Percentiles rank a stretch among this genome's conserved stretches.
These are phyloP conservation scores for Harpagoxenus sublaevis DNA, from an alignment of 2,888 invertebrate genomes.

Conservation along the genomic window DNA sequence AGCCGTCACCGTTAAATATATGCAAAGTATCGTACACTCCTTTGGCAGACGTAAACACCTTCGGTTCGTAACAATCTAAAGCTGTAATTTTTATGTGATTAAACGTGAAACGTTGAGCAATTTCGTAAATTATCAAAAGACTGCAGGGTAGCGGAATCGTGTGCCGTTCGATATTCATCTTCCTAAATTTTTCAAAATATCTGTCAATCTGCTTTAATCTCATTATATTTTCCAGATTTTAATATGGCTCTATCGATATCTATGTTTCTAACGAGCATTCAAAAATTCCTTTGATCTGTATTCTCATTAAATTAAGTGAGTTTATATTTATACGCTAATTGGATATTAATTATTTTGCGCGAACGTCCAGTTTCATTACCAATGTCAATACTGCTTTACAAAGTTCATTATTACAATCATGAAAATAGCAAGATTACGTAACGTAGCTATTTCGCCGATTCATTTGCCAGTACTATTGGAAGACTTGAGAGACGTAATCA, in stretches of 20 bases:
- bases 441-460: slow-evolving; percentile 8
- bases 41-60: slow-evolving; percentile 8
- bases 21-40: slow-evolving; percentile 23
- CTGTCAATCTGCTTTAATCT: too few relatives aligned
- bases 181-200: background rate
- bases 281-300: background rate
- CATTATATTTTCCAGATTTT: background rate
- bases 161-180: background rate
- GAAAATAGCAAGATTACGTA: slow-evolving; percentile 38
- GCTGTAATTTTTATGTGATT: background rate
- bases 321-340: slow-evolving; percentile 1
- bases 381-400: slow-evolving; percentile 8
- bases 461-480: slow-evolving; percentile 25
- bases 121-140: background rate
- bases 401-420: background rate
- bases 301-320: background rate
- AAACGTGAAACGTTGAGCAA: background rate
- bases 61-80: background rate
- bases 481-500: slow-evolving; percentile 34
- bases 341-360: background rate
- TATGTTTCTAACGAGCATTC: background rate
- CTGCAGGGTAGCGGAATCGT: background rate
- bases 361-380: slow-evolving; percentile 23
- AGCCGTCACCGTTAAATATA: slow-evolving; percentile 29
- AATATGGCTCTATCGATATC: background rate